Evolutionary conservation across 2,888 invertebrate genomes (phyloP), one percentile per base, ranked within the genome.

Genomic region (Chorisops tibialis): DNA sequence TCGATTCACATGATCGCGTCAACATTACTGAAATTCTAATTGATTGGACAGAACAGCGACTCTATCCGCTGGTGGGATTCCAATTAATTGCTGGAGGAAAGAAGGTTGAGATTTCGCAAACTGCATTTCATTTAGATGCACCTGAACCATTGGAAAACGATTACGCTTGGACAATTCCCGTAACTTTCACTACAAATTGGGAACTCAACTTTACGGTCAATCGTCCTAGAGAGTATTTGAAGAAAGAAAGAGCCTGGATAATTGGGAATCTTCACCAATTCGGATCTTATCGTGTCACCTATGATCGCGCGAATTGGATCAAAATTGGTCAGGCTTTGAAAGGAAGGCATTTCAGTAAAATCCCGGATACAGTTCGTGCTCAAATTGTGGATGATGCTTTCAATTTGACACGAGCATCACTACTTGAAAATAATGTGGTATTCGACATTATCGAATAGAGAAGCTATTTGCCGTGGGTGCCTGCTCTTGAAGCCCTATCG

Each of bases 371-470:
- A 12, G 90, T 89, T 74, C 82, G 87, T 69, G 91, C 90, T 4
- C 91, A 93, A 78, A 81, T 88, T 21, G 83, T 95, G 12, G 89
- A 94, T 70, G 95, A 96, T 74, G 81, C 87, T 1, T 81, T 89
- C 68, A 86, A 86, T 74, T 81, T 88, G 62, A 90, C 89, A 14
- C 82, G 87, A 51, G 82, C 85, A n/a, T 83, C 84, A 2, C 69
- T 82, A 19, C 77, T 88, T 64, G 70, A 75, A 1, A 89, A 90
- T 71, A 73, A 75, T 0, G 75, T 81, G n/a, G 85, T 88, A 0
- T 81, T 94, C 45, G 79, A 82, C 14, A 80, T 89, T 19, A 79
- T 87, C 0, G 80, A 82, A 2, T 94, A 91, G 79, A 65, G 75
- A 79, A 58, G 77, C 81, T 91, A 90, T 69, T 79, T 88, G 14